These are phyloP conservation scores for Promerops cafer DNA, from an alignment of 2,113 vertebrate species.

Conservation along the genomic window DNA sequence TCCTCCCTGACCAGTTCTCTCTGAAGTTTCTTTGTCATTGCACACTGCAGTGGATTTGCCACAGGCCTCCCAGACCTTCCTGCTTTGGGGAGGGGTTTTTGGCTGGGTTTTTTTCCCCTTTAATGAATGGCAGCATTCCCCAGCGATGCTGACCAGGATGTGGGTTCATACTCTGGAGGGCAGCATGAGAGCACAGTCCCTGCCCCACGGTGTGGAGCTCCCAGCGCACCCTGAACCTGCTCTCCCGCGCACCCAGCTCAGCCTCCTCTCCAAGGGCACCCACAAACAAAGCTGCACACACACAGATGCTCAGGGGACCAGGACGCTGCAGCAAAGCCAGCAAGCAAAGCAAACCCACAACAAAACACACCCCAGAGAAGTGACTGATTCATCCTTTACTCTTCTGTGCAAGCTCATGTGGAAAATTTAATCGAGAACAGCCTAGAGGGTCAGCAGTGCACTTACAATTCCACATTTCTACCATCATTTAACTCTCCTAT, in stretches of 20 bases:
- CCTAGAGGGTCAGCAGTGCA: background rate
- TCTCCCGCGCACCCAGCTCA: background rate
- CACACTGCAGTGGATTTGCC: background rate
- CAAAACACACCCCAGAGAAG: background rate
- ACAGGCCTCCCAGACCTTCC: background rate
- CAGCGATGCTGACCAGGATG: background rate
- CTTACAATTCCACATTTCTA: background rate
- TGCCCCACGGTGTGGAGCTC: background rate
- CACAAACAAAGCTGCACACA: background rate
- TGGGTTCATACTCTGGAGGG: conserved; percentile 36
- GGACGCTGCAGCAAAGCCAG: background rate
- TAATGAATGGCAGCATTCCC: background rate
- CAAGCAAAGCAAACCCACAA: background rate
- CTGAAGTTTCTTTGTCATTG: background rate
- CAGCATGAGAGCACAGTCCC: conserved; percentile 19
- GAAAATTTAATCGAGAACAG: background rate
- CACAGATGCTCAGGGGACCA: background rate
- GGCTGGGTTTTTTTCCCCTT: fast-evolving
- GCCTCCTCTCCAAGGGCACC: background rate
- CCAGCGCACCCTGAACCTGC: background rate
- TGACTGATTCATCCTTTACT: background rate
- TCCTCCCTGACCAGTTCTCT: background rate
- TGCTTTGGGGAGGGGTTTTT: background rate
- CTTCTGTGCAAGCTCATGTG: background rate
- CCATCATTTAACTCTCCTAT: background rate